A percentile compares a stretch with the other conserved stretches of the same genome.
phyloP scores from a whole-genome alignment of 1,140 invertebrate genomes.

The Theocolax elegans region DNA sequence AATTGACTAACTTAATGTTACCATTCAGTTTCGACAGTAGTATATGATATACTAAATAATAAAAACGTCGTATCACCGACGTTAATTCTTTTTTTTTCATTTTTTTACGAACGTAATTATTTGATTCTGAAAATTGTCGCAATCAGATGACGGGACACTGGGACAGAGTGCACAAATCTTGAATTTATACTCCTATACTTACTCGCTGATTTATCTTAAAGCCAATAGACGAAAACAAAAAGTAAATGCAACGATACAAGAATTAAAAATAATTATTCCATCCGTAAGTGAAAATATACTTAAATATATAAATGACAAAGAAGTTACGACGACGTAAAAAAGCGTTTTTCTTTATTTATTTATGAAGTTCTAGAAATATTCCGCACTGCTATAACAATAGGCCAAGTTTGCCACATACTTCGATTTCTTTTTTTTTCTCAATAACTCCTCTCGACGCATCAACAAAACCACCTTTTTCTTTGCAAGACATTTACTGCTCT shows the following conservation, averaged over 20 bases:
- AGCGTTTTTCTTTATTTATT: slow-evolving; percentile 34
- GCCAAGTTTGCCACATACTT: slow-evolving; percentile 41
- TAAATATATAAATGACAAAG: slow-evolving; percentile 33
- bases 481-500: slow-evolving; percentile 42
- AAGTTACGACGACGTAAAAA: slow-evolving; percentile 26
- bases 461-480: slow-evolving; percentile 38
- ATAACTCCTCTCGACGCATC: slow-evolving; percentile 11
- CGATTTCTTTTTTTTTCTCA: slow-evolving; percentile 23
- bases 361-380: slow-evolving; percentile 39
- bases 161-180: slow-evolving; percentile 16
- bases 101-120: slow-evolving; percentile 23
- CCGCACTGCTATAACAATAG: slow-evolving; percentile 36
- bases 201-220: slow-evolving; percentile 4
- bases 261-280: slow-evolving; percentile 31
- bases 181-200: slow-evolving; percentile 7
- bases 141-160: slow-evolving; percentile 23
- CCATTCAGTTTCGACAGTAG: slow-evolving; percentile 48
- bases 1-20: slow-evolving; percentile 57
- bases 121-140: background rate
- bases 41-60: slow-evolving; percentile 49
- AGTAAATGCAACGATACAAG: slow-evolving; percentile 29
- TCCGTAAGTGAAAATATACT: slow-evolving; percentile 15
- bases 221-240: slow-evolving; percentile 31
- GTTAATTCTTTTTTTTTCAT: slow-evolving; percentile 36
- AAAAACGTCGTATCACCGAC: slow-evolving; percentile 47